These are phyloP conservation scores for Drosophila punjabiensis DNA, from an alignment of 1,140 invertebrate genomes.

Conservation along the genomic window DNA sequence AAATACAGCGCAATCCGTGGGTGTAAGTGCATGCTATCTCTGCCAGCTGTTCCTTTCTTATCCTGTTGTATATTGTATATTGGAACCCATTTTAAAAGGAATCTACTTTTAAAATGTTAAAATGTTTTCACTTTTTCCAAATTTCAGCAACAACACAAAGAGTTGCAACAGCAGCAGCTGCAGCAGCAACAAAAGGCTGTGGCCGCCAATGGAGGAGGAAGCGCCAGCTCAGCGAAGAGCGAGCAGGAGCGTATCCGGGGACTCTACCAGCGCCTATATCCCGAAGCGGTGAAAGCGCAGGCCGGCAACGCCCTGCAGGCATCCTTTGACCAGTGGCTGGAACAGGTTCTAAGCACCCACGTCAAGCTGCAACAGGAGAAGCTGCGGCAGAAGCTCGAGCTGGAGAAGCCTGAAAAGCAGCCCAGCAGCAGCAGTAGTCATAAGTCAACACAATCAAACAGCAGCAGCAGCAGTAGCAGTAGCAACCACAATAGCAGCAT, in stretches of 20 bases:
- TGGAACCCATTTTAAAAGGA: not conserved
- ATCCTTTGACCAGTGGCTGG: constrained; percentile 84
- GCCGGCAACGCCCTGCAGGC: constrained; percentile 65
- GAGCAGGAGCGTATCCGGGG: constrained; percentile 81
- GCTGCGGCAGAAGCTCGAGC: constrained; percentile 39
- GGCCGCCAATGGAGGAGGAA: constrained; percentile 27
- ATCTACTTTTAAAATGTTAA: not conserved
- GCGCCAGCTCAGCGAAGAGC: constrained; percentile 49
- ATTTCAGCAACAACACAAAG: constrained; percentile 71
- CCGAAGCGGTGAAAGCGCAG: constrained; percentile 76
- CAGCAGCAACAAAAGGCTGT: constrained; percentile 27
- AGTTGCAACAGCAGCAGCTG: constrained; percentile 54
- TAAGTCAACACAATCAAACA: constrained; percentile 84
- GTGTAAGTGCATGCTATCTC: constrained; percentile 86
- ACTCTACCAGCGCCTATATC: constrained; percentile 81
- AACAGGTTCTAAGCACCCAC: constrained; percentile 78
- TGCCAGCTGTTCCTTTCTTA: constrained; percentile 10
- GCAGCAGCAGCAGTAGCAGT: constrained; percentile 60
- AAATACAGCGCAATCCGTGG: constrained; percentile 83
- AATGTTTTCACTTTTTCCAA: constrained; percentile 1
- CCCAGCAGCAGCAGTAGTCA: constrained; percentile 62
- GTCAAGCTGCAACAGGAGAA: constrained; percentile 68
- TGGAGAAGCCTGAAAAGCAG: constrained; percentile 33
- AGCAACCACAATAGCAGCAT: constrained; percentile 51
- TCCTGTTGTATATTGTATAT: not conserved